Evolutionary conservation across 1,140 invertebrate species (phyloP), one percentile per base, ranked within the genome.

Genomic region (Mya arenaria): DNA sequence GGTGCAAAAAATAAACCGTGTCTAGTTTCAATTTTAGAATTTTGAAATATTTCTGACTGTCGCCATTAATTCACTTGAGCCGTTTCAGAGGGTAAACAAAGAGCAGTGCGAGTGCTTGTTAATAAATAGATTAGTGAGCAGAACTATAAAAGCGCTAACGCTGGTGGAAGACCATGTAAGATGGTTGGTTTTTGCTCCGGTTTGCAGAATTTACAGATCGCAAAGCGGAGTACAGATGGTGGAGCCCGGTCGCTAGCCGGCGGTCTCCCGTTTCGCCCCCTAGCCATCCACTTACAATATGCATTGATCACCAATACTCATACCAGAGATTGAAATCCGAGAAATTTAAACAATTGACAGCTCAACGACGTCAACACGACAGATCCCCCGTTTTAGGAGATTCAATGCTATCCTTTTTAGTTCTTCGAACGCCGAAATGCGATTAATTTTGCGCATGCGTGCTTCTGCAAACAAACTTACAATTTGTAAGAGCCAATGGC

Each of bases 31-130:
- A 62, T 75, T 75, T 41, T 62, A 41, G 62, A 63, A 63, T 39
- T n/a, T 52, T n/a, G 48, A 52, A 23, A 23, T 23, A 37, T 62
- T 78, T 68, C 52, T 68, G 30, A 15, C 39, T 56, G 75, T 68
- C 75, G 66, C 68, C 25, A 37, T 78, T 58, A 78, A 78, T 78
- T 66, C 52, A 68, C 68, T 78, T 78, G 75, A 78, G 66, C 68
- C 28, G 37, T 78, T 68, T 68, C 55, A 32, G 23, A 48, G 48
- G 68, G 65, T 68, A 65, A 78, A 78, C 65, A 78, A 78, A 68
- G 75, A 58, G 41, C 28, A 15, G 65, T 39, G 25, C 19, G 19
- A 62, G 19, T n/a, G n/a, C n/a, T n/a, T n/a, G n/a, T n/a, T n/a
- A n/a, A n/a, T n/a, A n/a, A n/a, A n/a, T n/a, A n/a, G n/a, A n/a